A percentile compares a stretch with the other conserved stretches of the same genome.
Conservation (phyloP, 2,113 vertebrate genomes). For the Nestor notabilis region DNA sequence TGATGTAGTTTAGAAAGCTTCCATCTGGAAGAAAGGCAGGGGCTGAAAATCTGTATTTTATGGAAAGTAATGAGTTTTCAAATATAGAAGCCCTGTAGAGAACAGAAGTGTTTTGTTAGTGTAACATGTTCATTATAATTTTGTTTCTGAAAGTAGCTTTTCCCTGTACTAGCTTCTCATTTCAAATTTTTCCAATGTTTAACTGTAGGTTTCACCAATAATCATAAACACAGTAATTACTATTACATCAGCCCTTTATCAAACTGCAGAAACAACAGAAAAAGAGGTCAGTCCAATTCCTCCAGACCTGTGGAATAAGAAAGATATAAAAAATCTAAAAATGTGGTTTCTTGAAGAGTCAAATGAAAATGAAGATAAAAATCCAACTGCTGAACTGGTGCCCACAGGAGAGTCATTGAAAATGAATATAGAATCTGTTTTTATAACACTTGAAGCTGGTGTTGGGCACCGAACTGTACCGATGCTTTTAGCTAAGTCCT, state of each 20-base stretch:
- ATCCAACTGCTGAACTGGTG: conserved; percentile 74
- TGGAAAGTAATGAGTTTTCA: neutral
- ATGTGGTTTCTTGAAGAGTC: conserved; percentile 96
- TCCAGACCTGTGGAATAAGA: conserved; percentile 87
- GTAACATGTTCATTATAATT: neutral
- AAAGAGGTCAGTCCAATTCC: conserved; percentile 80
- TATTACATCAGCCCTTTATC: conserved; percentile 90
- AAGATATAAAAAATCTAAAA: conserved; percentile 86
- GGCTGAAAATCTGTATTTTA: neutral
- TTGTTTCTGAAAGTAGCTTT: neutral
- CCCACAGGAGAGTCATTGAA: conserved; percentile 86
- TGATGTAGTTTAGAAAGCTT: neutral
- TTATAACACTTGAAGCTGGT: conserved; percentile 93
- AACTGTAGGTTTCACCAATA: conserved; percentile 91
- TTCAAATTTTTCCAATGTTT: neutral
- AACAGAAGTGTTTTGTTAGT: neutral
- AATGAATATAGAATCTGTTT: conserved; percentile 86
- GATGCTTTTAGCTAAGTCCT: conserved; percentile 96
- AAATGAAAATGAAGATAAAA: conserved; percentile 68
- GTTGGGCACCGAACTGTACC: conserved; percentile 93
- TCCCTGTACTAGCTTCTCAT: neutral
- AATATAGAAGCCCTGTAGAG: neutral
- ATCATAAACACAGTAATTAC: conserved; percentile 98
- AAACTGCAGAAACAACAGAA: conserved; percentile 80
- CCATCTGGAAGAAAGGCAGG: neutral